Conservation (phyloP, 2,888 invertebrate genomes). For the Nymphalis c-album region DNA sequence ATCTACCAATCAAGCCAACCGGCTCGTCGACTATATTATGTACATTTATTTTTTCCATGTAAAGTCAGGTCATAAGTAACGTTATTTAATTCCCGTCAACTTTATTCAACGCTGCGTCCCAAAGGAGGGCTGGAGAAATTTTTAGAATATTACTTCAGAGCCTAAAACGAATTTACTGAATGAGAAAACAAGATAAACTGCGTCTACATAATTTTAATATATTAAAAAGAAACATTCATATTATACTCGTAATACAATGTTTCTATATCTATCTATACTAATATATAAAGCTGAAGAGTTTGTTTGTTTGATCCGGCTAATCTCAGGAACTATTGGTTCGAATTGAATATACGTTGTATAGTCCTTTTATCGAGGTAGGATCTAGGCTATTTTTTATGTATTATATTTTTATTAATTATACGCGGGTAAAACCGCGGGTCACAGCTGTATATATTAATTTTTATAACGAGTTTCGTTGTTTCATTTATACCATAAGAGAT, state of each 20-base stretch:
- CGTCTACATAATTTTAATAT: conserved; percentile 1
- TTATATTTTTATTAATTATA: too few relatives aligned
- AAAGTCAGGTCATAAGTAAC: background rate
- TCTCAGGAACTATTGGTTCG: too few relatives aligned
- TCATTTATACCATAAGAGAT: too few relatives aligned
- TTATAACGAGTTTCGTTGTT: too few relatives aligned
- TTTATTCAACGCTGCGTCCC: conserved; percentile 4
- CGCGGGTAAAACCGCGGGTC: too few relatives aligned
- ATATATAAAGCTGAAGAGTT: too few relatives aligned
- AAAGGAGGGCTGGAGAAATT: background rate
- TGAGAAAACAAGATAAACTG: conserved; percentile 5
- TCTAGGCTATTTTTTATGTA: too few relatives aligned
- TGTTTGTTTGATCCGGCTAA: too few relatives aligned
- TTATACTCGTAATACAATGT: background rate
- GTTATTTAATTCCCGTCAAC: conserved; percentile 6
- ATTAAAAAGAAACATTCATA: background rate
- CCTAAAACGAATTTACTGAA: conserved; percentile 5
- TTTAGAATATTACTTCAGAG: conserved; percentile 11
- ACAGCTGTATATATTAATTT: background rate
- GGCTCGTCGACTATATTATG: background rate
- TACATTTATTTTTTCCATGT: background rate
- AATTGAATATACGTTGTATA: too few relatives aligned
- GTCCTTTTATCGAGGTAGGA: too few relatives aligned
- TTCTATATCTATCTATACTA: too few relatives aligned
- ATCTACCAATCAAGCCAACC: too few relatives aligned